These are phyloP conservation scores for Neotoxoptera formosana DNA, from an alignment of 1,140 invertebrate genomes.

Conservation along the genomic window DNA sequence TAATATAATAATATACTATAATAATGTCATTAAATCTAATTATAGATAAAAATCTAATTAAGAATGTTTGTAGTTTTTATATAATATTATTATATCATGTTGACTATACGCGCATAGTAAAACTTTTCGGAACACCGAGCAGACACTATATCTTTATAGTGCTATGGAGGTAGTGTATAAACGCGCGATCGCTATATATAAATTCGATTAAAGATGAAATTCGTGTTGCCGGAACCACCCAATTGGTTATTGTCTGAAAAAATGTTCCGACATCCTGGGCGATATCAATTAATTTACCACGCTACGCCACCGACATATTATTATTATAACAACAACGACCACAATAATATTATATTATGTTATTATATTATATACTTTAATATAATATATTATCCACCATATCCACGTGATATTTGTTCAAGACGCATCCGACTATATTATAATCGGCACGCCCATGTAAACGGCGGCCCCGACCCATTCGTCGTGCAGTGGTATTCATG, in stretches of 20 bases:
- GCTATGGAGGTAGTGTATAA: neutral
- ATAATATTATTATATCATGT: neutral
- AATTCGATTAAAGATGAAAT: constrained; percentile 35
- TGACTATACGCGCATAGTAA: neutral
- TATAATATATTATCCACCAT: neutral
- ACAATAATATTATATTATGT: neutral
- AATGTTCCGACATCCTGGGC: constrained; percentile 25
- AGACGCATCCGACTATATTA: constrained; percentile 40
- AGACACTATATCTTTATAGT: too few relatives aligned
- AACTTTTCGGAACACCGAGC: neutral
- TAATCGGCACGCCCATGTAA: constrained; percentile 33
- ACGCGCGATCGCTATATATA: neutral
- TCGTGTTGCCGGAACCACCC: neutral
- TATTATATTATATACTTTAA: neutral
- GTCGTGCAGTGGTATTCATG: neutral
- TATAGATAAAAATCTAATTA: constrained; percentile 18
- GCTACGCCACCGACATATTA: neutral
- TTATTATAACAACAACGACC: neutral
- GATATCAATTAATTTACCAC: constrained; percentile 54
- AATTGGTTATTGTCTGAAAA: constrained; percentile 41
- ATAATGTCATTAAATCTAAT: constrained; percentile 13
- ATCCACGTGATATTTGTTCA: constrained; percentile 45
- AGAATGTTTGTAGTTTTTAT: neutral
- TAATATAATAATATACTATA: neutral
- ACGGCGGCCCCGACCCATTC: neutral